These are phyloP conservation scores for Macaria liturata DNA, from an alignment of 2,888 invertebrate genomes.

Conservation along the genomic window DNA sequence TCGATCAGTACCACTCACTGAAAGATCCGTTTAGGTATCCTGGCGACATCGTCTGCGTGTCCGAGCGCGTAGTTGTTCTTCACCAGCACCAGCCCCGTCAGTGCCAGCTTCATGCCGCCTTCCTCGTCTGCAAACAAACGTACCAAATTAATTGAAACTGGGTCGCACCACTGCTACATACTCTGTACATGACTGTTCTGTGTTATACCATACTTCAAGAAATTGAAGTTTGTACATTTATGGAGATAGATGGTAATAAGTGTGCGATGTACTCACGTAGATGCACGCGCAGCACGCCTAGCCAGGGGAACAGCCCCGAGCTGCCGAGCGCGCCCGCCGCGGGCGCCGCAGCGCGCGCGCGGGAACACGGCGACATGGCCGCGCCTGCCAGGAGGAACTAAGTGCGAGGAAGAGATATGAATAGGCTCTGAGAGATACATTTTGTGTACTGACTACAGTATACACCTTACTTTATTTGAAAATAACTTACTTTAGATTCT, in stretches of 20 bases:
- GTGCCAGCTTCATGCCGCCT: slow-evolving; percentile 39
- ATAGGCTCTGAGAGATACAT: too few species aligned
- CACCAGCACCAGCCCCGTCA: slow-evolving; percentile 58
- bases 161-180: too few species aligned
- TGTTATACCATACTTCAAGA: too few species aligned
- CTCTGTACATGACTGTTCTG: too few species aligned
- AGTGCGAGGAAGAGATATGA: too few species aligned
- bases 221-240: too few species aligned
- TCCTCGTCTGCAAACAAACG: slow-evolving; percentile 39
- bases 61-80: slow-evolving; percentile 49
- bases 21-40: slow-evolving; percentile 44
- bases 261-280: slow-evolving; percentile 45
- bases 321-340: slow-evolving; percentile 44
- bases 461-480: too few species aligned
- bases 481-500: too few species aligned
- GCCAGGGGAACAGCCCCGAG: slow-evolving; percentile 49
- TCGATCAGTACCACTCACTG: slow-evolving; percentile 2
- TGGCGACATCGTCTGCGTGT: slow-evolving; percentile 54
- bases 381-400: too few species aligned
- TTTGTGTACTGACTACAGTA: too few species aligned
- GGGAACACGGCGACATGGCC: too few species aligned
- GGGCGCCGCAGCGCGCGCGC: not conserved
- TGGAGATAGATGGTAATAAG: not conserved
- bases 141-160: too few species aligned
- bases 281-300: slow-evolving; percentile 54